Base-by-base conservation (phyloP, 2,113 vertebrate genomes). In the Tragelaphus imberbis region DNA sequence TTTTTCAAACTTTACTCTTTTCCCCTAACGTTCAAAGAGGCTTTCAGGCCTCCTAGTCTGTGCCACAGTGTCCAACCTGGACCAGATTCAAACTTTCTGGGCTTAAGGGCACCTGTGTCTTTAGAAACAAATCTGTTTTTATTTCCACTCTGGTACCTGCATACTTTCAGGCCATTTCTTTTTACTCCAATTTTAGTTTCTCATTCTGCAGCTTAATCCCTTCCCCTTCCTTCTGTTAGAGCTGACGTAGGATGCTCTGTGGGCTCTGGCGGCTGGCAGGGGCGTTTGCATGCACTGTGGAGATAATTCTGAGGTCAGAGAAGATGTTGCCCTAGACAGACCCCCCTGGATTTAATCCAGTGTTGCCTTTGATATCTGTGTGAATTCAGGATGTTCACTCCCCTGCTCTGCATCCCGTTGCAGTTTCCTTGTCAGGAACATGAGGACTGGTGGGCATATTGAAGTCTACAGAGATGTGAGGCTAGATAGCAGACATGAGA, bases 181-280 rank as follows among this genome's bases (percentile, higher is more conserved):
- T 88, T 30, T 30, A 51, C 47, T 88, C 27, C 14, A 13, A 16
- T 44, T 47, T 6, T 5, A 61, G 28, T 79, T 17, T 30, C 27
- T 91, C 17, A 6, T 75, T n/a, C 53, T 94, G 19, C 17, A 77
- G 30, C n/a, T 49, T n/a, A 33, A 25, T 61, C 8, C 21, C 36
- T 5, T 8, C 65, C 4, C 27, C 10, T 77, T 55, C 10, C 36
- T 84, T 90, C 25, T 85, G 30, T 49, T 90, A 51, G 59, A 44
- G 58, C 87, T 15, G 36, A 40, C 13, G 6, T 3, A 2, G 21
- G 15, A 1, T 5, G 4, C 6, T 3, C 55, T 2, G 1, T 1
- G 53, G 36, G 10, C 1, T 90, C 40, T 56, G 27, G 36, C 19
- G 36, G 40, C 25, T n/a, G 56, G 17, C 3, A 33, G 30, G 3